Percentiles rank a stretch among this genome's conserved stretches.
phyloP scores from a whole-genome alignment of 2,888 invertebrate genomes.

The Thymelicus lineola region DNA sequence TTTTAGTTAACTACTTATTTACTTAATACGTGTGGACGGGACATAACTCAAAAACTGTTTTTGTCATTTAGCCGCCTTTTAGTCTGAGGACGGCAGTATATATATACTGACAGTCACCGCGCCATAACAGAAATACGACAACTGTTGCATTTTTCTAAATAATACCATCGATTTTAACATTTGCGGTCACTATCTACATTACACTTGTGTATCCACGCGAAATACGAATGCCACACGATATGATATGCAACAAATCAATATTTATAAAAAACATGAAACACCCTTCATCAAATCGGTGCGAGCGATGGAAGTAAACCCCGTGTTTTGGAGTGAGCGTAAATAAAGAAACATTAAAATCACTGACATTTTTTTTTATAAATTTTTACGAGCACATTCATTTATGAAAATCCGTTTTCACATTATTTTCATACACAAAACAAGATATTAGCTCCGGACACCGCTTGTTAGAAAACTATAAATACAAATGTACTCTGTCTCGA shows the following conservation, averaged over 20 bases:
- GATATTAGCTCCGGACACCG: constrained; percentile 45
- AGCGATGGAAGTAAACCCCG: constrained; percentile 48
- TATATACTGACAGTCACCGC: constrained; percentile 49
- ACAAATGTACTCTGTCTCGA: no score
- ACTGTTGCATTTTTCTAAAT: constrained; percentile 72
- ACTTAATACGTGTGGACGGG: no score
- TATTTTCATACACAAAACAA: constrained; percentile 72
- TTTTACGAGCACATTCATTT: constrained; percentile 7
- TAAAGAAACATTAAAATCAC: constrained; percentile 43
- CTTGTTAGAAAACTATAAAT: not conserved
- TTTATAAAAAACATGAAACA: constrained; percentile 81
- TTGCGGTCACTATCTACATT: constrained; percentile 67
- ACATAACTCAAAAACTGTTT: no score
- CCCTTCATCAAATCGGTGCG: constrained; percentile 63
- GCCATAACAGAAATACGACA: constrained; percentile 62
- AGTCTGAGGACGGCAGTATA: no score
- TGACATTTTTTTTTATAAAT: constrained; percentile 19
- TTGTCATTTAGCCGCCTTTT: no score
- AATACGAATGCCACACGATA: constrained; percentile 60
- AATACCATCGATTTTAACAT: constrained; percentile 47
- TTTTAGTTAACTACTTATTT: no score
- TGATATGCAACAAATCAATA: constrained; percentile 79
- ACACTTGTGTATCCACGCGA: constrained; percentile 63
- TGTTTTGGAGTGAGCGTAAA: constrained; percentile 49
- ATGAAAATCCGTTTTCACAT: constrained; percentile 53